phyloP scores from a whole-genome alignment of 2,888 invertebrate genomes.

The Tachystola acroxantha region DNA sequence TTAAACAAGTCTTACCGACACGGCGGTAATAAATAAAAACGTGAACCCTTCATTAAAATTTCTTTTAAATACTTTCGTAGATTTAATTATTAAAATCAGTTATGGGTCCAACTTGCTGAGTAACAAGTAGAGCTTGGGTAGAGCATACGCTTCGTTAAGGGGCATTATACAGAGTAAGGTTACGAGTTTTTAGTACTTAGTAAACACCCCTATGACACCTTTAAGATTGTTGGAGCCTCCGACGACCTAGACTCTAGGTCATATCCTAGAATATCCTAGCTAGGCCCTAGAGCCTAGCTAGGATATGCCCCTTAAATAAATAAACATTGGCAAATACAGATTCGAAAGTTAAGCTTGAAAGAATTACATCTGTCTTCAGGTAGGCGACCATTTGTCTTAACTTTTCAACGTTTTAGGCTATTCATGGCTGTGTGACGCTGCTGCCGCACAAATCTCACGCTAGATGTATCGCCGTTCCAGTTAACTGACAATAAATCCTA shows the following conservation, averaged over 20 bases:
- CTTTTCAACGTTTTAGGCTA: constrained; percentile 53
- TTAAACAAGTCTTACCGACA: constrained; percentile 40
- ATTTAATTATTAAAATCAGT: constrained; percentile 1
- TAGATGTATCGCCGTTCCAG: constrained; percentile 62
- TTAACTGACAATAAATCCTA: constrained; percentile 72
- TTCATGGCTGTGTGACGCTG: constrained; percentile 39
- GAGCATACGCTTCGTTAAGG: too few species aligned
- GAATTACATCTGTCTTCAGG: constrained; percentile 28
- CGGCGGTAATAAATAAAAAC: constrained; percentile 39
- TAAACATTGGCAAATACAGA: constrained; percentile 14
- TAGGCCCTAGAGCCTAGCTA: too few species aligned
- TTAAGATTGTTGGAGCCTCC: too few species aligned
- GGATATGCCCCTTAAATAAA: too few species aligned
- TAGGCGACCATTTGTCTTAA: constrained; percentile 45
- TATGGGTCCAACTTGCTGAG: background rate
- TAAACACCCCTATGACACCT: too few species aligned
- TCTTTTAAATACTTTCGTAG: constrained; percentile 9
- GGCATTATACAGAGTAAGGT: too few species aligned
- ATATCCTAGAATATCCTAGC: too few species aligned
- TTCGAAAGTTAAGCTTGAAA: constrained; percentile 42
- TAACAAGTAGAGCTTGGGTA: too few species aligned
- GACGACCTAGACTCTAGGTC: too few species aligned
- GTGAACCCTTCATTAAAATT: constrained; percentile 36
- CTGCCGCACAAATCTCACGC: constrained; percentile 55
- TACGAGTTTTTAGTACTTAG: too few species aligned